Evolutionary conservation across 2,888 invertebrate species (phyloP).

Genomic region (Taphrorychus bicolor): DNA sequence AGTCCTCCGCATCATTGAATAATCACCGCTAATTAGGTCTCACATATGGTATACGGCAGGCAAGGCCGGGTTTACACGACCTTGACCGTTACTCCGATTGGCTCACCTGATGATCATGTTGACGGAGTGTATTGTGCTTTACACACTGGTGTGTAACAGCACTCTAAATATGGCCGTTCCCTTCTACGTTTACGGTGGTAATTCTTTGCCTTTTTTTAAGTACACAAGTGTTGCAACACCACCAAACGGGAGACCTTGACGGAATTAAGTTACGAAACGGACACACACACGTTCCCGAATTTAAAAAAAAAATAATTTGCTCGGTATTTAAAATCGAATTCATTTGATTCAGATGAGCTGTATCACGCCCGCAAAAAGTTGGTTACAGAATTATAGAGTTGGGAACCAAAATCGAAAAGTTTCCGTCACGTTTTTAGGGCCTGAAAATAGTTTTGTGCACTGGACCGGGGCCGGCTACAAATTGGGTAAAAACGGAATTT

Average conservation of each 20-base stretch:
- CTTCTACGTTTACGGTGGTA: neutral
- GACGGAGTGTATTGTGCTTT: no score
- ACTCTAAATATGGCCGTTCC: neutral
- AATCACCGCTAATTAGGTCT: neutral
- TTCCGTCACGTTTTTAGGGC: neutral
- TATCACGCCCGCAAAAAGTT: no score
- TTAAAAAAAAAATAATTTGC: neutral
- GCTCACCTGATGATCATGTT: no score
- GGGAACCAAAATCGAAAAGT: neutral
- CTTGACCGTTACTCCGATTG: neutral
- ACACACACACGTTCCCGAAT: neutral
- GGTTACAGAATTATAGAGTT: neutral
- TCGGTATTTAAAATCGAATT: neutral
- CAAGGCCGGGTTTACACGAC: neutral
- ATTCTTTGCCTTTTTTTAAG: neutral
- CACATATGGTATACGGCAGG: neutral
- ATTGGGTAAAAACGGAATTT: neutral
- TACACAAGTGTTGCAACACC: no score
- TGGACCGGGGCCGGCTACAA: neutral
- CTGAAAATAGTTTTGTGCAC: neutral
- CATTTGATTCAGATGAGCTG: no score
- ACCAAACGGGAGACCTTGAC: no score
- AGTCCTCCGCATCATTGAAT: neutral
- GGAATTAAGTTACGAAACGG: neutral
- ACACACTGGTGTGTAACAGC: no score